Evolutionary conservation across 2,113 vertebrate species (phyloP), one percentile per base, ranked within the genome.

Genomic region (Lontra canadensis): DNA sequence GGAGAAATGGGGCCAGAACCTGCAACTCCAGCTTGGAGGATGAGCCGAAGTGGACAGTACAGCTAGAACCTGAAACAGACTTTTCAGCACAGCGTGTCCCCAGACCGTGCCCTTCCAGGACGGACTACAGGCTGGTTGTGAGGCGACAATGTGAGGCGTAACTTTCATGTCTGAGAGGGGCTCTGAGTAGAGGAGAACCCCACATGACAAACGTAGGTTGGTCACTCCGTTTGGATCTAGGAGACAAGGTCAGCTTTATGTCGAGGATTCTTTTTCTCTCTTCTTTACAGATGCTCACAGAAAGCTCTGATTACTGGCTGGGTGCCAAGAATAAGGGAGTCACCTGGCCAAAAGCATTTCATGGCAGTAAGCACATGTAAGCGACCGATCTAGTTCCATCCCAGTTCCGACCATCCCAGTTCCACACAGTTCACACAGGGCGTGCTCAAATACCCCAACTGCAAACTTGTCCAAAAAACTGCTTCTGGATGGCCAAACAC

Each of bases 21-120:
- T 65, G 14, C 4, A 57, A 47, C 34, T 26, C 67, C 61, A 36
- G 25, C 34, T 82, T 80, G 39, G 52, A 96, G 61, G 71, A 59
- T 0, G 21, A 13, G 36, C n/a, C 59, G 7, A 12, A 15, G 20
- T 65, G 26, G 44, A 3, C 2, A 4, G 36, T 11, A 34, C 11
- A 74, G 49, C 23, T 42, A 21, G 73, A 73, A 34, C 36, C 74
- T 67, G 11, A 78, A 85, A 42, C 4, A 42, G 59, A 36, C 13
- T 61, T n/a, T 29, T 79, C 21, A 52, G 79, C 20, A 26, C 21
- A 57, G 81, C 2, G 0, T 3, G 20, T 34, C 25, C 61, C 42
- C 0, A 1, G n/a, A 15, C 47, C 2, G 4, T 17, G n/a, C 42
- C 42, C 55, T 90, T 80, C 18, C 42, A 26, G 47, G 36, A 26